Evolutionary conservation across 2,888 invertebrate species (phyloP).

Genomic region (Idaea dimidiata): DNA sequence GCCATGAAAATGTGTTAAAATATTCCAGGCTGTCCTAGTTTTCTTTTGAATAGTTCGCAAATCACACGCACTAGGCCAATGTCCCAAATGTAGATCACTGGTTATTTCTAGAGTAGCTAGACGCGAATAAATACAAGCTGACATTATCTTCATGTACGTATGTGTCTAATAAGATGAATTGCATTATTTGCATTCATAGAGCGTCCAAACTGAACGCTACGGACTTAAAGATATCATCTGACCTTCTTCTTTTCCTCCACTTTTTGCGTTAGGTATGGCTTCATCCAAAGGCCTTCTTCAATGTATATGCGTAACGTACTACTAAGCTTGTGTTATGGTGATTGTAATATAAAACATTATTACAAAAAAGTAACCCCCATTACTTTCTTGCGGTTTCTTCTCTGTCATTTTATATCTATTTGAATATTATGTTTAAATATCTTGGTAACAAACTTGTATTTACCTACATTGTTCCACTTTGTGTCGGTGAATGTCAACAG

Average conservation of each 20-base stretch:
- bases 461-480: background rate
- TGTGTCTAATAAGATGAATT: slow-evolving; percentile 9
- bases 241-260: too few species aligned
- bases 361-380: too few species aligned
- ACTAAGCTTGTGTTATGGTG: too few species aligned
- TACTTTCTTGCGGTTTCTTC: too few species aligned
- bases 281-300: too few species aligned
- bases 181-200: slow-evolving; percentile 1
- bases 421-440: too few species aligned
- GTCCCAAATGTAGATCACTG: slow-evolving; percentile 46
- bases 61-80: slow-evolving; percentile 49
- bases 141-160: slow-evolving; percentile 13
- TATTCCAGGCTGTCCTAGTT: slow-evolving; percentile 39
- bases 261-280: too few species aligned
- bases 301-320: too few species aligned
- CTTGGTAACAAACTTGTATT: too few species aligned
- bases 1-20: slow-evolving; percentile 6
- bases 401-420: too few species aligned
- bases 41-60: slow-evolving; percentile 36
- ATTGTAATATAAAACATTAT: too few species aligned
- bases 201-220: background rate
- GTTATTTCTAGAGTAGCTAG: slow-evolving; percentile 35
- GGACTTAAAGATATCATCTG: background rate
- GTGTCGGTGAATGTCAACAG: background rate
- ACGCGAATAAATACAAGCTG: slow-evolving; percentile 14